Evolutionary conservation across 2,797 vertebrate species (phyloP).

Genomic region (Centroberyx gerrardi): DNA sequence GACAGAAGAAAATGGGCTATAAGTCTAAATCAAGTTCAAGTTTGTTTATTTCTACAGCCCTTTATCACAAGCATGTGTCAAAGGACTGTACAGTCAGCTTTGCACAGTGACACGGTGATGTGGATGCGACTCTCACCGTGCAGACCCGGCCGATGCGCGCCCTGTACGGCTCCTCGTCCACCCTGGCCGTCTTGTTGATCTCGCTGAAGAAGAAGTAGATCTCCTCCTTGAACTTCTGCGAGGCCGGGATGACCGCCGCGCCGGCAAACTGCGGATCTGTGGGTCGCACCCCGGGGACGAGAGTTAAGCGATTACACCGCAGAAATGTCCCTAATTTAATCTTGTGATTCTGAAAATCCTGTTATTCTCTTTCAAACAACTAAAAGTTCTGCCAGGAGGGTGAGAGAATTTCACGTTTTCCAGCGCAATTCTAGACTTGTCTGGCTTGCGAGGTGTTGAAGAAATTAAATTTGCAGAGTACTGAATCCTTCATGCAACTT

Average conservation of each 20-base stretch:
- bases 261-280: conserved; percentile 88
- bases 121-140: conserved; percentile 73
- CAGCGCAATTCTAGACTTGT: background rate
- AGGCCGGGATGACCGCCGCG: conserved; percentile 82
- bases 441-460: too few species aligned
- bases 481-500: too few species aligned
- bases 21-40: too few species aligned
- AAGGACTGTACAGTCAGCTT: too few species aligned
- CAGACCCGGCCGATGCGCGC: conserved; percentile 87
- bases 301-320: too few species aligned
- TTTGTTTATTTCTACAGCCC: too few species aligned
- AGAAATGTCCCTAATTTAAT: too few species aligned
- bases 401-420: background rate
- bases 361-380: too few species aligned
- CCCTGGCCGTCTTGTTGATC: conserved; percentile 82
- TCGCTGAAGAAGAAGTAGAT: conserved; percentile 91
- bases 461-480: too few species aligned
- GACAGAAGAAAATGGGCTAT: too few species aligned
- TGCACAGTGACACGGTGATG: background rate
- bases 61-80: too few species aligned
- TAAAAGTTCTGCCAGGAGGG: background rate
- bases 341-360: too few species aligned
- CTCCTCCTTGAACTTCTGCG: conserved; percentile 81
- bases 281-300: background rate
- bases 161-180: conserved; percentile 87